Base-by-base conservation (phyloP, 2,888 invertebrate species). In the Xestoiulus laeticollis region DNA sequence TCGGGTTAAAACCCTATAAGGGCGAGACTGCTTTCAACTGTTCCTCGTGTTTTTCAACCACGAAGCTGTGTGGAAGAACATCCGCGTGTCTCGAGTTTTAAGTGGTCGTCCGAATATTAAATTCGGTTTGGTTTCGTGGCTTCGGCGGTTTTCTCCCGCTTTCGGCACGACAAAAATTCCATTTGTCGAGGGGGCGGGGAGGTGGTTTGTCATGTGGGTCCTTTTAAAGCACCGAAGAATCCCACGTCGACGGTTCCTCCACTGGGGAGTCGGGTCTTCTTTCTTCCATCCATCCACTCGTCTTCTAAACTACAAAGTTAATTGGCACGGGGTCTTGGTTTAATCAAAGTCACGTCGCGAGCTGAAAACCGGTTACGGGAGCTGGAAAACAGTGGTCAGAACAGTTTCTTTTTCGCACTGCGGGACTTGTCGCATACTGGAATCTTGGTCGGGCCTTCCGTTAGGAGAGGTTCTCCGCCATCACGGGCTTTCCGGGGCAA, bases 171-270 rank as follows among this genome's bases (percentile, higher is more conserved):
- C 2, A 10, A 1, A 59, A 30, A 30, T 14, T 30, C 30, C 78
- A 78, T 30, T 26, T 38, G 38, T 3, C 6, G 38, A 38, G 38
- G 6, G 38, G 38, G n/a, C 1, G 2, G 30, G n/a, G n/a, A n/a
- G n/a, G n/a, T n/a, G 78, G 78, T 78, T 78, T 78, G 78, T 78
- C 78, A 78, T 78, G 78, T 78, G 78, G 78, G 78, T 78, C 78
- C 78, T 78, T 78, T 78, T 78, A 78, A 78, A 78, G 78, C 78
- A 26, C 68, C 68, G 30, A 78, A 38, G 38, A 48, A 48, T 48
- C 48, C 48, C 22, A 16, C 78, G 78, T 8, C 30, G 38, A 6
- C 38, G 38, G 38, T 48, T 48, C 48, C 19, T 48, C 48, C 48
- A 14, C 48, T 16, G 4, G 48, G 48, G 19, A 12, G 44, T 8